These are phyloP conservation scores for Oligia strigilis DNA, from an alignment of 2,888 invertebrate genomes.

Conservation along the genomic window DNA sequence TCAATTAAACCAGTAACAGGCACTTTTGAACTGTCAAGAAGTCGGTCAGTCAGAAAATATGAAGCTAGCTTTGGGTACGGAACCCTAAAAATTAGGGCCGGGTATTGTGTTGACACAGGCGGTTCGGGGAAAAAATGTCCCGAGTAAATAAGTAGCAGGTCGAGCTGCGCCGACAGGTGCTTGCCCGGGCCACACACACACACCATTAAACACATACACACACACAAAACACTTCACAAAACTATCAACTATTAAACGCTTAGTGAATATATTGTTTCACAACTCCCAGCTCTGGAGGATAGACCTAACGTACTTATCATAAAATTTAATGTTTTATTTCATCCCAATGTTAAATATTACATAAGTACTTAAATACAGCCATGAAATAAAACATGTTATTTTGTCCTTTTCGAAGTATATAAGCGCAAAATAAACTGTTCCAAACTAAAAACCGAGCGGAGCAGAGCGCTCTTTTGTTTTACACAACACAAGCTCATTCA, in stretches of 20 bases:
- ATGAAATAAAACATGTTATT: conserved; percentile 9
- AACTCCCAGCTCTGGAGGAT: neutral
- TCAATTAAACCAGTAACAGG: too few species aligned
- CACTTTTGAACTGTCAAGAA: too few species aligned
- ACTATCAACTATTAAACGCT: conserved; percentile 25
- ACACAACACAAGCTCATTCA: conserved; percentile 18
- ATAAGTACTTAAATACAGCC: neutral
- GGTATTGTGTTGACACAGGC: conserved; percentile 60
- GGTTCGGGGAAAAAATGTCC: conserved; percentile 56
- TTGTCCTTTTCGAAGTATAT: neutral
- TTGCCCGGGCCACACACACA: conserved; percentile 55
- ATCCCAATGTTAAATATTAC: neutral
- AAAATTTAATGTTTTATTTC: neutral
- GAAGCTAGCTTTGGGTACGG: too few species aligned
- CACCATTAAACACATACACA: conserved; percentile 12
- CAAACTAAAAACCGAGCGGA: conserved; percentile 28
- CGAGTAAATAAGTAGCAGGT: conserved; percentile 63
- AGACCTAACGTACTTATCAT: conserved; percentile 5
- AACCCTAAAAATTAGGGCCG: neutral
- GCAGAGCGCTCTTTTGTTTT: conserved; percentile 20
- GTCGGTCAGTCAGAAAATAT: too few species aligned
- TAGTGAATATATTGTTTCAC: conserved; percentile 23
- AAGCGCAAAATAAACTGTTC: conserved; percentile 1
- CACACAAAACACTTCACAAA: conserved; percentile 27
- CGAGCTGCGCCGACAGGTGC: conserved; percentile 64